phyloP scores from a whole-genome alignment of 2,888 invertebrate genomes.

The Drosophila borealis region DNA sequence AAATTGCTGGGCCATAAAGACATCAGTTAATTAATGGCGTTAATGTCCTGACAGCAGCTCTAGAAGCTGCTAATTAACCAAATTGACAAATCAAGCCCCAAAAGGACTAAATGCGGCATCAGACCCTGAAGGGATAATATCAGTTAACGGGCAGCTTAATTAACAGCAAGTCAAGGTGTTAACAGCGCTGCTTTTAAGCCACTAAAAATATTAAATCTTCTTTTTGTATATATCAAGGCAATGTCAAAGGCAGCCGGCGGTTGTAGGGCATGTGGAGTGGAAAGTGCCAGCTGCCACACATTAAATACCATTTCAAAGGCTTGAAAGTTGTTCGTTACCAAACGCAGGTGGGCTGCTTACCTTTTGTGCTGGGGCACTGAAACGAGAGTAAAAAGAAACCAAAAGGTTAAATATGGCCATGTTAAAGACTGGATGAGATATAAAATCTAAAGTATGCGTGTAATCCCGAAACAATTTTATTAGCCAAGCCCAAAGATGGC shows the following conservation, averaged over 20 bases:
- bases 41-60: slow-evolving; percentile 55
- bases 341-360: slow-evolving; percentile 51
- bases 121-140: slow-evolving; percentile 43
- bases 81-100: slow-evolving; percentile 71
- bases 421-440: slow-evolving; percentile 46
- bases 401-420: slow-evolving; percentile 56
- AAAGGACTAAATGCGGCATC: slow-evolving; percentile 22
- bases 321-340: slow-evolving; percentile 20
- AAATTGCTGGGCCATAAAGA: slow-evolving; percentile 49
- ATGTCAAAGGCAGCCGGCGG: slow-evolving; percentile 30
- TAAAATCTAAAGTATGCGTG: slow-evolving; percentile 65
- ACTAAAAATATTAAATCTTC: slow-evolving; percentile 51
- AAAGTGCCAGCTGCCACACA: slow-evolving; percentile 26
- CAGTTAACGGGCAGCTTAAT: slow-evolving; percentile 63
- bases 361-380: slow-evolving; percentile 56
- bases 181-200: slow-evolving; percentile 52
- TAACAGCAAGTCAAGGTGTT: slow-evolving; percentile 72
- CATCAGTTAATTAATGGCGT: slow-evolving; percentile 74
- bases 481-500: slow-evolving; percentile 32
- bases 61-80: slow-evolving; percentile 64
- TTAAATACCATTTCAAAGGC: slow-evolving; percentile 43
- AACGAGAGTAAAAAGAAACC: slow-evolving; percentile 47
- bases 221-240: slow-evolving; percentile 29
- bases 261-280: background rate
- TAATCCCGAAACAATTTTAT: slow-evolving; percentile 72